Evolutionary conservation across 2,888 invertebrate species (phyloP).

Genomic region (Drosophila testacea): DNA sequence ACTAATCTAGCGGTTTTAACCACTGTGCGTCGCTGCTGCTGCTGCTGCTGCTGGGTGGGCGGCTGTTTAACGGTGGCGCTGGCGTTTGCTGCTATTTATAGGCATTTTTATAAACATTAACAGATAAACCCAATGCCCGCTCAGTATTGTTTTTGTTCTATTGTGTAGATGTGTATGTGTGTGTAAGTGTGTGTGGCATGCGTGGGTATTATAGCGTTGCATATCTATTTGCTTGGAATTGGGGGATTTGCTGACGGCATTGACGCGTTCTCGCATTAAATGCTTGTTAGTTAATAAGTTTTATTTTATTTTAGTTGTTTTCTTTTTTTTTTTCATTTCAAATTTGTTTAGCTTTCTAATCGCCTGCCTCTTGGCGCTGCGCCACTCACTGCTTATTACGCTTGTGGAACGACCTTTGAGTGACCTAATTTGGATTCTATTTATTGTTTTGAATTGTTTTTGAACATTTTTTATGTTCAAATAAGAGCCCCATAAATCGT

Average conservation of each 20-base stretch:
- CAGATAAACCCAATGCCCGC: constrained; percentile 67
- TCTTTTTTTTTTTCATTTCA: constrained; percentile 1
- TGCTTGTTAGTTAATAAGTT: constrained; percentile 57
- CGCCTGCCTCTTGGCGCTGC: constrained; percentile 36
- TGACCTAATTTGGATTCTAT: constrained; percentile 55
- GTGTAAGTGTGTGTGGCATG: constrained; percentile 16
- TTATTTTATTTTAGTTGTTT: constrained; percentile 1
- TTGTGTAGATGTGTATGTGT: constrained; percentile 1
- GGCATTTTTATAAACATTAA: constrained; percentile 73
- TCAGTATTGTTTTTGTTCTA: constrained; percentile 32
- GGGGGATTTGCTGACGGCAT: constrained; percentile 59
- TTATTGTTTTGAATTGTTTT: constrained; percentile 36
- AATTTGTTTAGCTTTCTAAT: constrained; percentile 59
- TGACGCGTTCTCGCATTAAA: constrained; percentile 43
- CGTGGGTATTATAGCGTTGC: constrained; percentile 37
- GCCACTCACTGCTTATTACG: constrained; percentile 38
- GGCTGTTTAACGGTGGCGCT: constrained; percentile 58
- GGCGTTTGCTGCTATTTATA: constrained; percentile 69
- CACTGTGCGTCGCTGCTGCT: neutral
- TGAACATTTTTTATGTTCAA: constrained; percentile 16
- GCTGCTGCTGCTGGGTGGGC: constrained; percentile 51
- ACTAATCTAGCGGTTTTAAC: too few species aligned
- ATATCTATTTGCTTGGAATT: constrained; percentile 45
- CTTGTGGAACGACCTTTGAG: constrained; percentile 54
- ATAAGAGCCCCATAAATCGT: constrained; percentile 4